Conservation (phyloP, 2,888 invertebrate species). For the Andrena fulva region DNA sequence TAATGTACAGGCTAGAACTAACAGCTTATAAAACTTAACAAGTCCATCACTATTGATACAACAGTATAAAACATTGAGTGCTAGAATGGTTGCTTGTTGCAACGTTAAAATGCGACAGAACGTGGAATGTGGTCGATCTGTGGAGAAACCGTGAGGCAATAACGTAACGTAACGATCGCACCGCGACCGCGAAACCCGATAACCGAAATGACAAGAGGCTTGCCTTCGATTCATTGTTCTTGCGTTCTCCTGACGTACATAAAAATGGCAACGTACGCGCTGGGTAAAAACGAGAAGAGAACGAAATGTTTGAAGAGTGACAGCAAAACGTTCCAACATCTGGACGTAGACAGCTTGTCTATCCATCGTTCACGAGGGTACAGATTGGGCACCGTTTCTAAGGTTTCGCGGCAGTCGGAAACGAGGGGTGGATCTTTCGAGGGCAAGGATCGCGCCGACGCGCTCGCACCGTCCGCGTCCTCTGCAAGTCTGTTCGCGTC, state of each 20-base stretch:
- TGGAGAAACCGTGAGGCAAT: too few relatives aligned
- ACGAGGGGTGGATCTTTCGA: background rate
- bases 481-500: background rate
- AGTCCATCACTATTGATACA: too few relatives aligned
- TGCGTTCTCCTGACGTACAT: slow-evolving; percentile 63
- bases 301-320: slow-evolving; percentile 71
- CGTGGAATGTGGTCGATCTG: too few relatives aligned
- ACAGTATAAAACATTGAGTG: too few relatives aligned
- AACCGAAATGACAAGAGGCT: background rate
- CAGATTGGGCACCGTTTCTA: background rate
- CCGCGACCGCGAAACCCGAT: background rate
- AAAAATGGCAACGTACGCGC: slow-evolving; percentile 72
- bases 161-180: background rate
- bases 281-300: slow-evolving; percentile 74
- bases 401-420: background rate
- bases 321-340: slow-evolving; percentile 9
- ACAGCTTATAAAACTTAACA: too few relatives aligned
- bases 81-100: background rate
- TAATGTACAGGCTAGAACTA: too few relatives aligned
- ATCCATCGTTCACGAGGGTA: background rate
- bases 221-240: slow-evolving; percentile 4
- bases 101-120: background rate
- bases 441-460: background rate
- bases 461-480: background rate
- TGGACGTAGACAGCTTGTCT: background rate